phyloP scores from a whole-genome alignment of 2,797 vertebrate genomes.

The Syndactyla subalaris region DNA sequence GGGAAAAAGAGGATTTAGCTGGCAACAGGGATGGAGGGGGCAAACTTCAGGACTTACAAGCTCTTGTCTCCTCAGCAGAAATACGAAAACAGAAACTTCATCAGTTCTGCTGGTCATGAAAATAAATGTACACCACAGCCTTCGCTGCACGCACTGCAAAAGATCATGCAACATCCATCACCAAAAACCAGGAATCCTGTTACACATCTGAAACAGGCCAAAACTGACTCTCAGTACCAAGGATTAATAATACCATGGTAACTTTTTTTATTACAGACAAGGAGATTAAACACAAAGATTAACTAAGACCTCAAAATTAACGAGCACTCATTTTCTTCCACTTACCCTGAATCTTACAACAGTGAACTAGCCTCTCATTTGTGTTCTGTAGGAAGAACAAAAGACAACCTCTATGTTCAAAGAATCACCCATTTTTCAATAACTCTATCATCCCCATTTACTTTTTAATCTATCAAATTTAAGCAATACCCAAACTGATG shows the following conservation, averaged over 20 bases:
- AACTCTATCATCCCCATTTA: constrained; percentile 38
- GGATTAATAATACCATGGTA: not conserved
- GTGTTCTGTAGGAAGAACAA: not conserved
- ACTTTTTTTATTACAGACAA: not conserved
- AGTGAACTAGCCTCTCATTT: constrained; percentile 24
- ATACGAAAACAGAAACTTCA: not conserved
- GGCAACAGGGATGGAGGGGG: not conserved
- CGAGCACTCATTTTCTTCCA: not conserved
- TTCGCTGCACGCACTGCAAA: not conserved
- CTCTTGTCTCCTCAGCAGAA: not conserved
- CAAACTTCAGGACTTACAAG: not conserved
- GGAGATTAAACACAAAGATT: not conserved
- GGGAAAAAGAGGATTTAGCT: not conserved
- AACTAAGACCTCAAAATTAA: constrained; percentile 9
- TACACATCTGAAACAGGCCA: not conserved
- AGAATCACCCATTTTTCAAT: not conserved
- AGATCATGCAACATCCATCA: not conserved
- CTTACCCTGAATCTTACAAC: constrained; percentile 36
- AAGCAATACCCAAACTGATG: not conserved
- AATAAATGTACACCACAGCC: not conserved
- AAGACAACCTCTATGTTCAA: not conserved
- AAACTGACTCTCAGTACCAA: not conserved
- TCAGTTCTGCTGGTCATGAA: not conserved
- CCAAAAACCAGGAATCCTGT: not conserved
- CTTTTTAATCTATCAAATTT: constrained; percentile 20